Percentiles rank a stretch among this genome's conserved stretches.
Conservation (phyloP, 2,113 vertebrate species). For the Thamnophis sirtalis region DNA sequence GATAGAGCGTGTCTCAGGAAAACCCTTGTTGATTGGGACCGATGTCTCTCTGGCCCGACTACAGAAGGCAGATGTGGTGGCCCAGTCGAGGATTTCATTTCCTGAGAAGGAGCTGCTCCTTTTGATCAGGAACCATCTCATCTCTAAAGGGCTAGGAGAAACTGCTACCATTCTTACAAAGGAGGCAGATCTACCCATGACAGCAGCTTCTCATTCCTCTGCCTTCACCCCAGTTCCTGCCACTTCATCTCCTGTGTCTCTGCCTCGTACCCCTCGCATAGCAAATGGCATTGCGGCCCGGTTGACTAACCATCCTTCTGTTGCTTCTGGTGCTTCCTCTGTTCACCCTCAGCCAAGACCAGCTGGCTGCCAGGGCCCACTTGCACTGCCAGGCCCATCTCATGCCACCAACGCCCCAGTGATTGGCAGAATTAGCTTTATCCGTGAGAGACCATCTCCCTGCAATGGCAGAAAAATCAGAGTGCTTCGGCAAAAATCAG, state of each 20-base stretch:
- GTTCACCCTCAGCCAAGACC: constrained; percentile 79
- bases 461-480: constrained; percentile 86
- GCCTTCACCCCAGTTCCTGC: constrained; percentile 77
- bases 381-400: constrained; percentile 71
- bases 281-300: constrained; percentile 86
- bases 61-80: constrained; percentile 94
- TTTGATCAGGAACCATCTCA: constrained; percentile 93
- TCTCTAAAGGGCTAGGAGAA: constrained; percentile 91
- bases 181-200: constrained; percentile 94
- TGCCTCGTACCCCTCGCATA: constrained; percentile 90
- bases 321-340: constrained; percentile 68
- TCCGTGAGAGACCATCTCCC: constrained; percentile 83
- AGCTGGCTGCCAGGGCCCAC: constrained; percentile 71
- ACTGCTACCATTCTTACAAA: constrained; percentile 86
- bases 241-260: constrained; percentile 76
- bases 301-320: constrained; percentile 72
- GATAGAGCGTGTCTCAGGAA: constrained; percentile 94
- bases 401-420: constrained; percentile 80
- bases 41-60: constrained; percentile 93
- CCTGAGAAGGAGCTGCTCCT: constrained; percentile 95
- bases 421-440: constrained; percentile 93
- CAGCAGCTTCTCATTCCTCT: constrained; percentile 82
- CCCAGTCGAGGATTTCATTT: constrained; percentile 94
- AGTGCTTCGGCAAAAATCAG: constrained; percentile 93
- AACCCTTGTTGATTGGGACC: constrained; percentile 88